Evolutionary conservation across 2,888 invertebrate genomes (phyloP).

Genomic region (Colletes collaris): DNA sequence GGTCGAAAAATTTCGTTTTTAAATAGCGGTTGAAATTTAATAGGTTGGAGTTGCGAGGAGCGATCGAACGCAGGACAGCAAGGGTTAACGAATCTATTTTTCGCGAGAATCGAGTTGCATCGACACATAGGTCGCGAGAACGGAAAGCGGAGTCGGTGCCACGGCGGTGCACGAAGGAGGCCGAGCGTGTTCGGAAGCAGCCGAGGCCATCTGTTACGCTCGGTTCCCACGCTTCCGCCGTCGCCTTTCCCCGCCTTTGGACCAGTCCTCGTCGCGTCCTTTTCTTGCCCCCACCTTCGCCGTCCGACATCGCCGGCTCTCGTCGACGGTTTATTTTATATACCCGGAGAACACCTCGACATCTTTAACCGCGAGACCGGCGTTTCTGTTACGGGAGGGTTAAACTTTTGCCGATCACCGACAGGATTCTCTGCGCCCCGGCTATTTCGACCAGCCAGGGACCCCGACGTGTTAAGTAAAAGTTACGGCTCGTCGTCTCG

Average conservation of each 20-base stretch:
- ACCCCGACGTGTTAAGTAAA: conserved; percentile 28
- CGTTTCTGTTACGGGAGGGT: conserved; percentile 36
- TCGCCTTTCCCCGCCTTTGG: conserved; percentile 70
- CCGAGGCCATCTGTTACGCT: conserved; percentile 80
- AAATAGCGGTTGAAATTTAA: not conserved
- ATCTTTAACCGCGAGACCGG: conserved; percentile 45
- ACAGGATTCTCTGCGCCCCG: not conserved
- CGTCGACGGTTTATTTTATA: conserved; percentile 53
- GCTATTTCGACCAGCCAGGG: not conserved
- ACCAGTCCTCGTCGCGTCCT: conserved; percentile 56
- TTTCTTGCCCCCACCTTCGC: conserved; percentile 46
- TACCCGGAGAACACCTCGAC: conserved; percentile 41
- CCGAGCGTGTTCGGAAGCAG: conserved; percentile 72
- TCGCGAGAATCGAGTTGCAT: conserved; percentile 32
- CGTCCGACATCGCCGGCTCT: conserved; percentile 26
- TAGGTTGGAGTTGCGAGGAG: not conserved
- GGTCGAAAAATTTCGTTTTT: not conserved
- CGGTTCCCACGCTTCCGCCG: conserved; percentile 82
- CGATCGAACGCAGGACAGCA: not conserved
- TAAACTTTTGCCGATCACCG: conserved; percentile 32
- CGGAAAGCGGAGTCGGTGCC: conserved; percentile 55
- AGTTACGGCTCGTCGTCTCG: conserved; percentile 17
- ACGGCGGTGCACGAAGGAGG: conserved; percentile 69
- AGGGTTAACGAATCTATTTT: conserved; percentile 38
- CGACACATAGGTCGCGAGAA: conserved; percentile 45